These are phyloP conservation scores for Fragum sueziense DNA, from an alignment of 2,888 invertebrate species.

Conservation along the genomic window DNA sequence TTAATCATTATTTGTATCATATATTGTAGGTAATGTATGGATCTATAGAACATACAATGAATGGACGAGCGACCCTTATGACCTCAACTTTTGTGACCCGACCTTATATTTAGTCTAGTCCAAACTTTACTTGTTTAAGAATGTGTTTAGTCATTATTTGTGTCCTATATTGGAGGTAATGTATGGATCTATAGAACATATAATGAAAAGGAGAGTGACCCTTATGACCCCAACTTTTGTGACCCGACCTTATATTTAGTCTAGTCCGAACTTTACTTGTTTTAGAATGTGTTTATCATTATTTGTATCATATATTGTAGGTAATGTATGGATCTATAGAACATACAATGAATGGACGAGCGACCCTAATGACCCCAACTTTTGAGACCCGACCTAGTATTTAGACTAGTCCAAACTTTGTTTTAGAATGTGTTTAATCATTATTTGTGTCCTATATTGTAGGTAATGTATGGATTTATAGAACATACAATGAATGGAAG, in stretches of 20 bases:
- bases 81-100: conserved; percentile 85
- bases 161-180: conserved; percentile 86
- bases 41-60: conserved; percentile 86
- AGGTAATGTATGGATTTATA: conserved; percentile 89
- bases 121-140: too few relatives aligned
- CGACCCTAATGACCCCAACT: conserved; percentile 82
- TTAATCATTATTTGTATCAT: too few relatives aligned
- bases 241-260: conserved; percentile 87
- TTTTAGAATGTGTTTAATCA: too few relatives aligned
- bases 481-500: conserved; percentile 85
- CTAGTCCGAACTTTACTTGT: too few relatives aligned
- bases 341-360: conserved; percentile 86
- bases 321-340: conserved; percentile 88
- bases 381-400: conserved; percentile 88
- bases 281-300: too few relatives aligned
- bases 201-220: conserved; percentile 84
- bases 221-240: conserved; percentile 84
- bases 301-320: too few relatives aligned
- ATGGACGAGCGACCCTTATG: conserved; percentile 84
- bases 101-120: too few relatives aligned
- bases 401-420: too few relatives aligned
- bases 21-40: conserved; percentile 87
- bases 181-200: conserved; percentile 88
- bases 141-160: too few relatives aligned
- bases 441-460: too few relatives aligned